These are phyloP conservation scores for Zingel zingel DNA, from an alignment of 2,113 vertebrate species.

Conservation along the genomic window DNA sequence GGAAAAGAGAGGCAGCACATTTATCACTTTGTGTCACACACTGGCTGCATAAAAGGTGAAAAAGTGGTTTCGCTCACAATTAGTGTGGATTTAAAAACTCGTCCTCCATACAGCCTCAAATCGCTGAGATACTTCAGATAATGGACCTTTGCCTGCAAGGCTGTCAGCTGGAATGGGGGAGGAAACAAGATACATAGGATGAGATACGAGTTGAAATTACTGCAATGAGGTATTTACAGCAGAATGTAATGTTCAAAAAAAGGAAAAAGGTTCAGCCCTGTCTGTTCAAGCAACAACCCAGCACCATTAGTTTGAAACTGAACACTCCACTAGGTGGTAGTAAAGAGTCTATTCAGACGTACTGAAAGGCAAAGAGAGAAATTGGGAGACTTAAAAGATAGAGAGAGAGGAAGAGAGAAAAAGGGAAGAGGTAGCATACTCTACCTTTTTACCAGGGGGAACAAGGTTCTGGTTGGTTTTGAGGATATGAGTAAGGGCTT, in stretches of 20 bases:
- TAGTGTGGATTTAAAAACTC: conserved; percentile 95
- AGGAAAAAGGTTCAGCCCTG: background rate
- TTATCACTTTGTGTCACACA: background rate
- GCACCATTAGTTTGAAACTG: conserved; percentile 6
- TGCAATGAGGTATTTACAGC: background rate
- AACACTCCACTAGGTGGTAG: conserved; percentile 60
- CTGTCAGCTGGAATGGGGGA: conserved; percentile 88
- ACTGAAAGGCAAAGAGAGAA: background rate
- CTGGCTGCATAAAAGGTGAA: background rate
- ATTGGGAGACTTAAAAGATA: background rate
- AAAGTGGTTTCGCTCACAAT: conserved; percentile 85
- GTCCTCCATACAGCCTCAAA: conserved; percentile 94
- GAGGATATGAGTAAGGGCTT: conserved; percentile 98
- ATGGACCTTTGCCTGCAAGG: conserved; percentile 97
- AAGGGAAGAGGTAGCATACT: background rate
- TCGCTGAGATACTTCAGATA: conserved; percentile 99
- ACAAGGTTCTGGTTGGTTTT: conserved; percentile 99
- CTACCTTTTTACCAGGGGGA: conserved; percentile 98
- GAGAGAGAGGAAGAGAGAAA: background rate
- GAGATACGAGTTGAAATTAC: background rate
- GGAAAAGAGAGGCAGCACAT: conserved; percentile 1
- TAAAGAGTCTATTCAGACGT: conserved; percentile 42
- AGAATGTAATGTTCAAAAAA: background rate
- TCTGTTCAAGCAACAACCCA: conserved; percentile 8
- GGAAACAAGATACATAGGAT: conserved; percentile 1